Evolutionary conservation across 2,888 invertebrate genomes (phyloP), one percentile per base, ranked within the genome.

Genomic region (Erynnis tages): DNA sequence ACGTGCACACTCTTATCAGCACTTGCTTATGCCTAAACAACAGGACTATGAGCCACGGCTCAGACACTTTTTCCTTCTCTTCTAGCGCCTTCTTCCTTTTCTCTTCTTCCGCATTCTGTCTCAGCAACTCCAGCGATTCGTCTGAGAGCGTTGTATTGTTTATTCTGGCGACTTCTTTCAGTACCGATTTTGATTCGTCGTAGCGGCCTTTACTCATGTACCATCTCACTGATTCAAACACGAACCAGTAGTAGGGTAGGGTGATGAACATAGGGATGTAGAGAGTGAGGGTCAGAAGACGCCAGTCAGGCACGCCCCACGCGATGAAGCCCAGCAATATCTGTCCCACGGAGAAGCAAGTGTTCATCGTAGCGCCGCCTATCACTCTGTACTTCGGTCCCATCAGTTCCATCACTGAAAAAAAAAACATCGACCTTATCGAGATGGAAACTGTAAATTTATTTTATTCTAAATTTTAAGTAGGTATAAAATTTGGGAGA

Each of bases 181-280:
- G 78, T 1, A 94, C 90, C 11, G 73, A 76, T 61, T 92, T 92
- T 0, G 94, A 94, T 58, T 93, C 91, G 8, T 92, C 90, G 53
- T 91, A 91, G 47, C 91, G 90, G 1, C 92, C 92, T 66, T 94
- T 93, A 50, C 93, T 92, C 59, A 95, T 79, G 43, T 94, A 90
- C 96, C 96, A 96, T 47, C 95, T 90, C 0, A 94, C 88, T 2
- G 94, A 94, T 75, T 94, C 94, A 0, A 93, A 91, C 50, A 93
- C 79, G 5, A 93, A 64, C 92, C 93, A 93, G 58, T 92, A 91
- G 65, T 93, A 93, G 3, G 88, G 70, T 23, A 95, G 68, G 25
- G 93, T 91, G 0, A 94, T 65, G 7, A 94, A 72, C 8, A 93
- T 91, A 0, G 95, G 95, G 0, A 91, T 74, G 67, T 95, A 95